Evolutionary conservation across 2,113 vertebrate species (phyloP).

Genomic region (Cochlearius cochlearius): DNA sequence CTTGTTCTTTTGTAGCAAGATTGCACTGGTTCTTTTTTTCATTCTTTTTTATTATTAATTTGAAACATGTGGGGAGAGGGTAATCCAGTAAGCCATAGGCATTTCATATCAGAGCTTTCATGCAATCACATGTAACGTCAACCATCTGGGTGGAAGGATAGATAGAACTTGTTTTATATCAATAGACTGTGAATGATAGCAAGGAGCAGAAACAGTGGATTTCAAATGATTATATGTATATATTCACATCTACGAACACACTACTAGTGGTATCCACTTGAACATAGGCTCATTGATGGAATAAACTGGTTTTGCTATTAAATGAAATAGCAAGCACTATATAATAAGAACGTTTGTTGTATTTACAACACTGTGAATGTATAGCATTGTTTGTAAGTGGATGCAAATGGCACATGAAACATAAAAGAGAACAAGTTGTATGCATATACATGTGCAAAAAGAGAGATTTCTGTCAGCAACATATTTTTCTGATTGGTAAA

Average conservation of each 20-base stretch:
- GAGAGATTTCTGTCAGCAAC: not conserved
- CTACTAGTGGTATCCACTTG: not conserved
- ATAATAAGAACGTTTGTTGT: not conserved
- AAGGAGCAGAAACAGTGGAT: not conserved
- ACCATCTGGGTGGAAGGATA: conserved; percentile 75
- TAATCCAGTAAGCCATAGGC: conserved; percentile 82
- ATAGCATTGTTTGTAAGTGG: not conserved
- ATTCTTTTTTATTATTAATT: conserved; percentile 82
- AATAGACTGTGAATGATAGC: conserved; percentile 41
- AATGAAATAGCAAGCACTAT: not conserved
- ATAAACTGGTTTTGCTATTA: not conserved
- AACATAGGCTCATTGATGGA: not conserved
- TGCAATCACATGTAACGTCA: conserved; percentile 78
- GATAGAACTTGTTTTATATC: conserved; percentile 48
- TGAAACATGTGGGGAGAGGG: conserved; percentile 80
- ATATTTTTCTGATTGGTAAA: not conserved
- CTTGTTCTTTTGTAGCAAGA: conserved; percentile 82
- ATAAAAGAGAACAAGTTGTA: not conserved
- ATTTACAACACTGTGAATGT: not conserved
- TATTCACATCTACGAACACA: not conserved
- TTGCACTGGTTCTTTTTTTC: conserved; percentile 69
- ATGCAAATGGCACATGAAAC: not conserved
- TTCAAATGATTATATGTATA: not conserved
- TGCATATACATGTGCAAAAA: not conserved
- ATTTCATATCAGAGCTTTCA: conserved; percentile 80